phyloP scores from a whole-genome alignment of 1,140 invertebrate genomes.

The Listronotus bonariensis region DNA sequence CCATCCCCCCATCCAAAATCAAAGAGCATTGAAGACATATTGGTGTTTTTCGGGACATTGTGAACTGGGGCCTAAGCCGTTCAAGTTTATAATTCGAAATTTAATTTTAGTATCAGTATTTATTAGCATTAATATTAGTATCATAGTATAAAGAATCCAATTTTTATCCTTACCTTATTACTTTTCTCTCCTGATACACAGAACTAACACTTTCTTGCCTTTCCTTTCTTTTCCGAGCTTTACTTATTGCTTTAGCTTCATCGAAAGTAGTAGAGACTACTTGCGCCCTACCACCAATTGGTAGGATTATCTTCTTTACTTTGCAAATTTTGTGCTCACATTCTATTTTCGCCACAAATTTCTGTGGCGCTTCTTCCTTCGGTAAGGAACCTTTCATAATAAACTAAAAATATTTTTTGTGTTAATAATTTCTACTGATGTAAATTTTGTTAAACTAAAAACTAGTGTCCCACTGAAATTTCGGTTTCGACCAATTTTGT shows the following conservation, averaged over 20 bases:
- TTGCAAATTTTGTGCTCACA: slow-evolving; percentile 27
- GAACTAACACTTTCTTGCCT: slow-evolving; percentile 70
- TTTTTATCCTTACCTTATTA: slow-evolving; percentile 63
- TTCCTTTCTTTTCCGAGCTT: slow-evolving; percentile 75
- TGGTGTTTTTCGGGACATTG: no score
- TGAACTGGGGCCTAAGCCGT: no score
- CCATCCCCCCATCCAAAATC: no score
- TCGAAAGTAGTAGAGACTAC: slow-evolving; percentile 43
- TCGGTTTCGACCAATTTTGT: no score
- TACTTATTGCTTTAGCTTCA: slow-evolving; percentile 49
- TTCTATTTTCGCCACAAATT: slow-evolving; percentile 23
- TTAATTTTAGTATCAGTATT: no score
- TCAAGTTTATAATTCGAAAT: no score
- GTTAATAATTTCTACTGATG: no score
- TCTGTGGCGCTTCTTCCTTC: slow-evolving; percentile 46
- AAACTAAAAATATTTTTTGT: neutral
- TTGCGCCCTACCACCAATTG: neutral
- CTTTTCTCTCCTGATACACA: slow-evolving; percentile 71
- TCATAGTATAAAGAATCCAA: no score
- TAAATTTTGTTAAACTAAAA: no score
- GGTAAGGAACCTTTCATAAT: slow-evolving; percentile 51
- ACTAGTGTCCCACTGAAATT: no score
- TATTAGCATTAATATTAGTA: no score
- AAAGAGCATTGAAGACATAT: no score
- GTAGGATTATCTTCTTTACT: slow-evolving; percentile 19